phyloP scores from a whole-genome alignment of 1,140 invertebrate genomes.

The Aleiodes sp. region DNA sequence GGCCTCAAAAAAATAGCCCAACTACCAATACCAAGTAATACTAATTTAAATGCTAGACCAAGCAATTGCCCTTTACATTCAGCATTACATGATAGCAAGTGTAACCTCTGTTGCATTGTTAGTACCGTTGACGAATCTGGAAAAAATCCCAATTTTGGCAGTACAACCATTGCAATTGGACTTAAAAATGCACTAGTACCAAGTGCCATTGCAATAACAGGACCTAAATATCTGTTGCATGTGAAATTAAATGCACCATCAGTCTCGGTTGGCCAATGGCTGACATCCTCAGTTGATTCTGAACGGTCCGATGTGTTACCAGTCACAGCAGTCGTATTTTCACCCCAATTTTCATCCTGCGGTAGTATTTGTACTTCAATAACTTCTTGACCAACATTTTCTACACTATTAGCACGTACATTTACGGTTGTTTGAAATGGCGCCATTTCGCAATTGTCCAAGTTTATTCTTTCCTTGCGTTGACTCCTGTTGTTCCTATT shows the following conservation, averaged over 20 bases:
- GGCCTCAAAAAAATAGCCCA: conserved; percentile 87
- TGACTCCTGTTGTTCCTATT: conserved; percentile 58
- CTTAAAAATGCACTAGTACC: conserved; percentile 88
- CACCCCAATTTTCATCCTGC: conserved; percentile 97
- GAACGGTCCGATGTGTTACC: conserved; percentile 96
- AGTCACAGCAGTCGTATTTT: conserved; percentile 96
- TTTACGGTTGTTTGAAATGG: conserved; percentile 84
- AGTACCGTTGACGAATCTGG: conserved; percentile 67
- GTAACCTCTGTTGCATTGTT: conserved; percentile 69
- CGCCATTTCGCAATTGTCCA: conserved; percentile 70
- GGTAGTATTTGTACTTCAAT: conserved; percentile 93
- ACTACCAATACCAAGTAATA: conserved; percentile 90
- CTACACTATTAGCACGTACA: conserved; percentile 74
- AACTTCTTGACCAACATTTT: conserved; percentile 77
- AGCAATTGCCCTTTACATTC: conserved; percentile 92
- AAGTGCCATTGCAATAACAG: conserved; percentile 78
- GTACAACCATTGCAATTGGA: conserved; percentile 91
- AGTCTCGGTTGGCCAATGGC: conserved; percentile 80
- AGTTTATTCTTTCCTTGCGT: conserved; percentile 55
- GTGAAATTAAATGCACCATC: conserved; percentile 77
- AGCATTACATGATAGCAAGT: conserved; percentile 77
- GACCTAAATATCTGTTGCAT: conserved; percentile 82
- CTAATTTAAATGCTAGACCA: conserved; percentile 90
- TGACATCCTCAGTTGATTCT: conserved; percentile 90
- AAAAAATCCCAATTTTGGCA: conserved; percentile 89